Base-by-base conservation (phyloP, 2,113 vertebrate species). In the human (Homo sapiens) region DNA sequence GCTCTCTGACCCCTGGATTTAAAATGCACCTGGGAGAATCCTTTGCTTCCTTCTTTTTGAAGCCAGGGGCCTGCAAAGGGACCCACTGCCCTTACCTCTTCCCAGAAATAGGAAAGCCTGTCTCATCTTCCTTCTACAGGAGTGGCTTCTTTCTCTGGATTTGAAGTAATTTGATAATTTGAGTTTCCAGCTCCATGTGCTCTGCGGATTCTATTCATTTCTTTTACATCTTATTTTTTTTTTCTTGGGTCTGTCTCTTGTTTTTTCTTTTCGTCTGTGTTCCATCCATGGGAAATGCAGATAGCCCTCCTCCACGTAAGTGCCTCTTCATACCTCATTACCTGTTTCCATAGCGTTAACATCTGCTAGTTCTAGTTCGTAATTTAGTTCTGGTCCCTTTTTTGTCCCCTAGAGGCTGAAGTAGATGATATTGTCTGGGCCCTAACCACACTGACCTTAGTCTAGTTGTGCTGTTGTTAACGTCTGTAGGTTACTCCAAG, bases 261-360 rank as follows among this genome's bases (percentile, higher is more conserved):
- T 97, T 91, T 98, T 98, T 98, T 97, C 98, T 99, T 98, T 98
- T 98, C 97, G 97, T 99, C 99, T 98, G 97, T 99, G 98, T 99
- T 98, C 99, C 97, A 99, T 99, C 99, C 99, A 97, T 99, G 99
- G 99, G 99, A 98, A 99, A 98, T 94, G 98, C 99, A 99, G 99
- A 97, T 98, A 99, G 98, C 99, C 99, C 99, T 99, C 98, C 98
- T 96, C 99, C 99, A 99, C 99, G 99, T 99, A 99, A 99, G 99
- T 99, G 98, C 98, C 98, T 98, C 96, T 97, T 98, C 98, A 96
- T 97, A 91, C 98, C 98, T 98, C 95, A 97, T 95, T 96, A 96
- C 87, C 95, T 98, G 96, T 98, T 88, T 96, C 88, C 96, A 93
- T 97, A 97, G 96, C 50, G 90, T 97, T 98, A 98, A 98, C 98